phyloP scores from a whole-genome alignment of 2,888 invertebrate genomes.

The Phoronis australis region DNA sequence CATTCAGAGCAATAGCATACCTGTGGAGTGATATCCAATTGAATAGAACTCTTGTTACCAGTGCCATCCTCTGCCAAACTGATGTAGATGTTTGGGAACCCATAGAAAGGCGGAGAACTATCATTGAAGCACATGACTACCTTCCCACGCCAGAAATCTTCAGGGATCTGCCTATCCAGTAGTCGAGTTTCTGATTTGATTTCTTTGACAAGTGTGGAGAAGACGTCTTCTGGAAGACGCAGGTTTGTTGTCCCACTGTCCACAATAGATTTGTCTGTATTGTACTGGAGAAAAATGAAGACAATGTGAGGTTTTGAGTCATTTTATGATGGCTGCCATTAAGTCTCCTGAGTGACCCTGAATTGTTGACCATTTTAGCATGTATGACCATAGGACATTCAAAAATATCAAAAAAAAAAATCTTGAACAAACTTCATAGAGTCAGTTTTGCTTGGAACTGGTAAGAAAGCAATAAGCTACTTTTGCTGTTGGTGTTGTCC shows the following conservation, averaged over 20 bases:
- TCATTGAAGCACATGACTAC: slow-evolving; percentile 37
- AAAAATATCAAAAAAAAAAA: no score
- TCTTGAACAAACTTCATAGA: neutral
- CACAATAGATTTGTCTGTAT: slow-evolving; percentile 62
- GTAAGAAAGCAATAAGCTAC: neutral
- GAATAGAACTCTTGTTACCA: no score
- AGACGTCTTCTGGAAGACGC: slow-evolving; percentile 57
- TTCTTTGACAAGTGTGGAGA: slow-evolving; percentile 20
- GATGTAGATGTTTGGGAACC: slow-evolving; percentile 40
- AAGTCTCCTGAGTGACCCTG: no score
- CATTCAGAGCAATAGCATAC: no score
- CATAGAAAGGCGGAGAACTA: slow-evolving; percentile 24
- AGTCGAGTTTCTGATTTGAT: slow-evolving; percentile 2
- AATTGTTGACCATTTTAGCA: no score
- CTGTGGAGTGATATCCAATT: slow-evolving; percentile 40
- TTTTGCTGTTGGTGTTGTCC: no score
- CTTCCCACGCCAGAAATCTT: slow-evolving; percentile 41
- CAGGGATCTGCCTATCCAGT: neutral
- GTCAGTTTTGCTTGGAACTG: neutral
- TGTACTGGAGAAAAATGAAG: slow-evolving; percentile 50
- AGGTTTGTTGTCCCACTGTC: slow-evolving; percentile 66
- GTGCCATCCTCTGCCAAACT: slow-evolving; percentile 27
- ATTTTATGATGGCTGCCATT: no score
- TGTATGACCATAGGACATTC: no score
- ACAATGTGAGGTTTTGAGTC: no score